phyloP scores from a whole-genome alignment of 92 coral and sea anemone genomes.

The Isaurus tuberculatus region DNA sequence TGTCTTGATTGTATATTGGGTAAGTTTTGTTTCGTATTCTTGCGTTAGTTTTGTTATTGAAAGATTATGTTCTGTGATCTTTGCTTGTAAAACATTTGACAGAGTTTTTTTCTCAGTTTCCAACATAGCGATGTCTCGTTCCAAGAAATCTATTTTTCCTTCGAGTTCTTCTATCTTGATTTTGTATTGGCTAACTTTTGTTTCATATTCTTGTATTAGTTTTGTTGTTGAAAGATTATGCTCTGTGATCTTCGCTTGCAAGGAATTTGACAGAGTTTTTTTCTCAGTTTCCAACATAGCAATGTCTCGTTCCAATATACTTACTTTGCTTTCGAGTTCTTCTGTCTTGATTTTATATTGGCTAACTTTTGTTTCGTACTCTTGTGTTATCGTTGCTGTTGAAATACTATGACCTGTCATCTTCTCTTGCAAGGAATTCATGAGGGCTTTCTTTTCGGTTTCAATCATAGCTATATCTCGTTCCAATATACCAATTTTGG shows the following conservation, averaged over 20 bases:
- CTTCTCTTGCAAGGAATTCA: background rate
- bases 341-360: background rate
- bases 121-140: background rate
- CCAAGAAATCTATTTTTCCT: background rate
- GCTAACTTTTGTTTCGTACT: background rate
- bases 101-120: background rate
- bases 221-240: background rate
- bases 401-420: background rate
- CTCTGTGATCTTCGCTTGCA: background rate
- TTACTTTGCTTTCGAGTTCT: background rate
- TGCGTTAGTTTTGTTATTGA: background rate
- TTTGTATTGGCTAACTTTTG: background rate
- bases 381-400: background rate
- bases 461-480: background rate
- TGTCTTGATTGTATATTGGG: background rate
- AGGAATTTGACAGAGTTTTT: background rate
- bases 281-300: background rate
- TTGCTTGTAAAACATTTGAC: background rate
- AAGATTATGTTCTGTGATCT: background rate
- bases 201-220: constrained; percentile 1
- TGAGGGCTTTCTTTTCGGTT: background rate
- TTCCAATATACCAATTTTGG: background rate
- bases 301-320: background rate
- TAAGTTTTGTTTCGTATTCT: background rate
- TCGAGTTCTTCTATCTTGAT: background rate